Conservation (phyloP, 2,888 invertebrate species). For the Prenolepis imparis region DNA sequence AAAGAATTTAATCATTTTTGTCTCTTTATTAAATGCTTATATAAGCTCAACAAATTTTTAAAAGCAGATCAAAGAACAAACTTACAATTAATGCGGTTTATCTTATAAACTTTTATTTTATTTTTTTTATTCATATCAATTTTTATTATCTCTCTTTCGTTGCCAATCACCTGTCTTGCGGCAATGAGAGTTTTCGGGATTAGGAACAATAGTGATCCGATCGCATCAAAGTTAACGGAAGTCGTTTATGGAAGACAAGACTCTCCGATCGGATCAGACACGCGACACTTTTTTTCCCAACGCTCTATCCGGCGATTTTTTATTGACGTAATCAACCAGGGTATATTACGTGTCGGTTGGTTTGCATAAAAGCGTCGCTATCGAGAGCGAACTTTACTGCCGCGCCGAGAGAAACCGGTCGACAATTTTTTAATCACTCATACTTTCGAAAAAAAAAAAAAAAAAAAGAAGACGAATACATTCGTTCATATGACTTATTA, state of each 20-base stretch:
- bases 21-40: not conserved
- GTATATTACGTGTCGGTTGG: constrained; percentile 64
- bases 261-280: constrained; percentile 44
- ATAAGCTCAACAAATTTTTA: not conserved
- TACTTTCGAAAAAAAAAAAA: constrained; percentile 34
- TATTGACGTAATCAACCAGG: constrained; percentile 50
- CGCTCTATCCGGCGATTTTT: constrained; percentile 35
- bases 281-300: constrained; percentile 28
- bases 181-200: constrained; percentile 44
- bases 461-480: no score
- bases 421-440: constrained; percentile 63
- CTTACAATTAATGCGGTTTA: not conserved
- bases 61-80: not conserved
- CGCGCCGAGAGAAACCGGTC: constrained; percentile 71
- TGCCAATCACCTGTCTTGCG: constrained; percentile 32
- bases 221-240: constrained; percentile 46
- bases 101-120: not conserved
- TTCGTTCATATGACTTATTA: not conserved
- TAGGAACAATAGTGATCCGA: constrained; percentile 29
- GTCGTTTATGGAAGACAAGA: constrained; percentile 42
- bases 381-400: constrained; percentile 75
- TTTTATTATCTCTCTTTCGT: not conserved
- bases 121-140: not conserved
- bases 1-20: not conserved
- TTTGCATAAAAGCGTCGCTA: constrained; percentile 66